phyloP scores from a whole-genome alignment of 2,797 vertebrate species.

The Coreius guichenoti region DNA sequence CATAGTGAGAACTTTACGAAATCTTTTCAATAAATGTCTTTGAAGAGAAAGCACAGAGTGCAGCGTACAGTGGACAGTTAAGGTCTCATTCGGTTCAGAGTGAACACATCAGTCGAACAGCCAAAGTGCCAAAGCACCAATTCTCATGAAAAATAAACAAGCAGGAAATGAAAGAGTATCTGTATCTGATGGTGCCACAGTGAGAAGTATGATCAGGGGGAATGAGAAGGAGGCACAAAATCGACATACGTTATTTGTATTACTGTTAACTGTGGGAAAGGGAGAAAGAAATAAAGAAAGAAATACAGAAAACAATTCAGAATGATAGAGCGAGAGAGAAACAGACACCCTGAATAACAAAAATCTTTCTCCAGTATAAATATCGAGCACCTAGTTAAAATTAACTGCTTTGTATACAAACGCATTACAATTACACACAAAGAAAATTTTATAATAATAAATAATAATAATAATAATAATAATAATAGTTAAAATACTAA shows the following conservation, averaged over 20 bases:
- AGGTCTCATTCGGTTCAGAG: not conserved
- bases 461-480: too few relatives aligned
- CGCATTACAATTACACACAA: too few relatives aligned
- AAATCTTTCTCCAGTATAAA: not conserved
- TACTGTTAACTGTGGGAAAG: not conserved
- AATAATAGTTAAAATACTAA: too few relatives aligned
- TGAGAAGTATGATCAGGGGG: not conserved
- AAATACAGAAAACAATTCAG: not conserved
- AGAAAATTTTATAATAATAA: too few relatives aligned
- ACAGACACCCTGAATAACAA: not conserved
- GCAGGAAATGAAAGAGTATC: constrained; percentile 29
- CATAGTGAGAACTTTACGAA: constrained; percentile 15
- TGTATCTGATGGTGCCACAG: not conserved
- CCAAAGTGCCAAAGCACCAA: constrained; percentile 14
- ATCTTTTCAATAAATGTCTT: constrained; percentile 19
- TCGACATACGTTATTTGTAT: not conserved
- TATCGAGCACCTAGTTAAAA: not conserved
- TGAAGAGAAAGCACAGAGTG: constrained; percentile 23
- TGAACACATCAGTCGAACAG: constrained; percentile 16
- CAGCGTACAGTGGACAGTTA: constrained; percentile 12
- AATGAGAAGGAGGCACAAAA: constrained; percentile 23
- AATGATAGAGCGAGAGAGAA: not conserved
- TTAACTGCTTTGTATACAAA: too few relatives aligned
- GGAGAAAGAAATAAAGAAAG: not conserved
- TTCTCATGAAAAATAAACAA: constrained; percentile 39